phyloP scores from a whole-genome alignment of 2,797 vertebrate genomes.

The Acanthopagrus latus region DNA sequence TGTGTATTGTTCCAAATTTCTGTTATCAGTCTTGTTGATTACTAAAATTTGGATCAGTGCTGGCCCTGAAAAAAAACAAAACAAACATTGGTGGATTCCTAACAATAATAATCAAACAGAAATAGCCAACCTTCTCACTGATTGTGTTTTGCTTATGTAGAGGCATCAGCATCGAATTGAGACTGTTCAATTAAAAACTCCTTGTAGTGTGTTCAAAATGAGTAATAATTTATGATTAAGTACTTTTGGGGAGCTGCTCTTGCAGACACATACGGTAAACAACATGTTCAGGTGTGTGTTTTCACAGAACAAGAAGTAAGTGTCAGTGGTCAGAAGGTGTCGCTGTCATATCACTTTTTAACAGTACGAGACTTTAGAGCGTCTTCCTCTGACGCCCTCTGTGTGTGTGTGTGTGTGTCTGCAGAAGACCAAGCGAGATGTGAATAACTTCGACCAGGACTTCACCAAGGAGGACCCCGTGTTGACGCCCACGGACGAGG shows the following conservation, averaged over 20 bases:
- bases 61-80: too few relatives aligned
- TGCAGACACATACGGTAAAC: not conserved
- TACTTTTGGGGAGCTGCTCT: not conserved
- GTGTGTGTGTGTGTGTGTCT: constrained; percentile 16
- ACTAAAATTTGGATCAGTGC: too few relatives aligned
- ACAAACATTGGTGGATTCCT: too few relatives aligned
- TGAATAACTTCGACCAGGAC: constrained; percentile 99
- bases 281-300: not conserved
- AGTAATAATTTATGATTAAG: not conserved
- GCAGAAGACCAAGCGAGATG: constrained; percentile 99
- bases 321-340: constrained; percentile 53
- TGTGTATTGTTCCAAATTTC: too few relatives aligned
- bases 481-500: constrained; percentile 96
- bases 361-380: not conserved
- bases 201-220: not conserved
- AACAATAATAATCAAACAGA: too few relatives aligned
- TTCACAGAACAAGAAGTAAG: constrained; percentile 17
- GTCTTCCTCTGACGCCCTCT: constrained; percentile 1
- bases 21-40: too few relatives aligned
- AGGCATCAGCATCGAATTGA: too few relatives aligned
- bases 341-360: constrained; percentile 37
- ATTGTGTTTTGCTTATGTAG: too few relatives aligned
- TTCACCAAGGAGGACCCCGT: constrained; percentile 98
- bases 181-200: too few relatives aligned
- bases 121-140: too few relatives aligned